A percentile compares a stretch with the other conserved stretches of the same genome.
These are phyloP conservation scores for Cololabis saira DNA, from an alignment of 2,113 vertebrate species.

Conservation along the genomic window DNA sequence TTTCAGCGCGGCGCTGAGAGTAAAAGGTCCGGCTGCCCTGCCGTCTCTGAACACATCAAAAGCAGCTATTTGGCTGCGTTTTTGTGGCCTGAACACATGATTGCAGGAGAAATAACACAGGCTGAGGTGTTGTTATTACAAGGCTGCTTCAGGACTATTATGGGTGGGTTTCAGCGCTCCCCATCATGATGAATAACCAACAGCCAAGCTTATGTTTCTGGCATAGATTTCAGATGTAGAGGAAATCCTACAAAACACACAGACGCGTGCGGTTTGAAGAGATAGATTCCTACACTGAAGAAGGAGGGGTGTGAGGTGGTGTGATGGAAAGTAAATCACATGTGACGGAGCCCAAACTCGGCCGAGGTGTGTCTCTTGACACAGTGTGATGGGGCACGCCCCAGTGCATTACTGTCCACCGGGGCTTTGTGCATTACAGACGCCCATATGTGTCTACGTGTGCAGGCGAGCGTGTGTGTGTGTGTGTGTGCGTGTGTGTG, in stretches of 20 bases:
- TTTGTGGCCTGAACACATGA: slow-evolving; percentile 40
- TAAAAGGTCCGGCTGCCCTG: slow-evolving; percentile 53
- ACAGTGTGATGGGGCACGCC: slow-evolving; percentile 69
- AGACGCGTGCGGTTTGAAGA: slow-evolving; percentile 11
- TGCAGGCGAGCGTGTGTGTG: slow-evolving; percentile 21
- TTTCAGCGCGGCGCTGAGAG: slow-evolving; percentile 79
- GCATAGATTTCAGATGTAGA: slow-evolving; percentile 15
- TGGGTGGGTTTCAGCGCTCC: slow-evolving; percentile 47
- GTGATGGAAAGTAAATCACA: slow-evolving; percentile 65
- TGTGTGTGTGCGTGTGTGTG: slow-evolving; percentile 21
- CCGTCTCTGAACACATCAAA: slow-evolving; percentile 65
- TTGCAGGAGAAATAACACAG: slow-evolving; percentile 67
- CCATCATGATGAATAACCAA: slow-evolving; percentile 65
- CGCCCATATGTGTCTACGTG: slow-evolving; percentile 42
- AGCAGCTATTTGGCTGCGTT: slow-evolving; percentile 51
- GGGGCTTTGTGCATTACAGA: slow-evolving; percentile 54
- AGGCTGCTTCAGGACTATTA: slow-evolving; percentile 69
- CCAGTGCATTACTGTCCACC: slow-evolving; percentile 71
- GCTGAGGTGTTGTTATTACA: slow-evolving; percentile 71
- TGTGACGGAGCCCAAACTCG: slow-evolving; percentile 68
- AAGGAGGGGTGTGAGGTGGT: slow-evolving; percentile 54
- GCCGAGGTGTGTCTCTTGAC: slow-evolving; percentile 73
- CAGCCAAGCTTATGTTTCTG: slow-evolving; percentile 16
- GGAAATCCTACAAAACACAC: slow-evolving; percentile 11
- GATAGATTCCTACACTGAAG: slow-evolving; percentile 41